These are phyloP conservation scores for Craterocephalus amniculus DNA, from an alignment of 2,797 vertebrate genomes.

Conservation along the genomic window DNA sequence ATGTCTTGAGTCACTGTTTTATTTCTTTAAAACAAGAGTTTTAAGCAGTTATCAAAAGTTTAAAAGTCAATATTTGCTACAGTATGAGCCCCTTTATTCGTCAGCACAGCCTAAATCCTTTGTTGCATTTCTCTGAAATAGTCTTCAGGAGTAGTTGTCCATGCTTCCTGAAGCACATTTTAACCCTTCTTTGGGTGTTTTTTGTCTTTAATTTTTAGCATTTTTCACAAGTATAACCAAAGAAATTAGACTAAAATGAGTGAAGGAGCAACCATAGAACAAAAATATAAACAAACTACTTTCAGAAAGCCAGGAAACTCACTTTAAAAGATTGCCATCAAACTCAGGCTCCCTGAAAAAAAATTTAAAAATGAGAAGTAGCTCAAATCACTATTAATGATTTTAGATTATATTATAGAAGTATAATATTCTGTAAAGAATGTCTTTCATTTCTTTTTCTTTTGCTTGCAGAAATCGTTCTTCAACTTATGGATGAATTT, in stretches of 20 bases:
- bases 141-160: neutral
- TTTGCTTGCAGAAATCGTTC: neutral
- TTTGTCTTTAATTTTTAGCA: neutral
- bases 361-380: neutral
- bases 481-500: neutral
- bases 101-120: neutral
- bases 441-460: neutral
- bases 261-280: neutral
- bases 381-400: neutral
- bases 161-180: neutral
- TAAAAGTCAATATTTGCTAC: neutral
- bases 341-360: too few relatives aligned
- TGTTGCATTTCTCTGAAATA: neutral
- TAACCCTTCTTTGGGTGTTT: neutral
- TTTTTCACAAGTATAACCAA: neutral
- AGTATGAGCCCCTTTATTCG: neutral
- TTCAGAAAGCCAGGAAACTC: neutral
- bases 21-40: neutral
- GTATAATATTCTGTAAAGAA: neutral
- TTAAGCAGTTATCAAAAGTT: neutral
- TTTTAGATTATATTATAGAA: neutral
- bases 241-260: neutral
- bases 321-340: neutral
- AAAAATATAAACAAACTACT: neutral
- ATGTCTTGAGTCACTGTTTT: neutral